Evolutionary conservation across 2,797 vertebrate genomes (phyloP).

Genomic region (Trachurus trachurus): DNA sequence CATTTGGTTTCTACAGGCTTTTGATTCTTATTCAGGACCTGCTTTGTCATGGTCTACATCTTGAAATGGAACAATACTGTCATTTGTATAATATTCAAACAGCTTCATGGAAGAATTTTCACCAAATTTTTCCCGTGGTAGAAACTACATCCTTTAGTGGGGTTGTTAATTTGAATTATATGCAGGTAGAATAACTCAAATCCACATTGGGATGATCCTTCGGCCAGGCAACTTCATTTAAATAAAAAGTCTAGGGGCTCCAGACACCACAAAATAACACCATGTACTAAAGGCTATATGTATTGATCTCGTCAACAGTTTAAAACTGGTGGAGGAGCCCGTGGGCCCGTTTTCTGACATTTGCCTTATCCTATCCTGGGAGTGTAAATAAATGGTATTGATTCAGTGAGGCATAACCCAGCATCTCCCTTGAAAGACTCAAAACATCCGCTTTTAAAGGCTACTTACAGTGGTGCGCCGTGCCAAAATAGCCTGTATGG

Average conservation of each 20-base stretch:
- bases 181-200: neutral
- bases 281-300: conserved; percentile 11
- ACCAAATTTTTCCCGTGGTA: neutral
- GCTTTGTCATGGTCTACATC: neutral
- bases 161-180: conserved; percentile 10
- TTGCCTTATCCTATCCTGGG: conserved; percentile 57
- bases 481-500: conserved; percentile 66
- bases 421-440: conserved; percentile 59
- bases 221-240: conserved; percentile 51
- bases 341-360: conserved; percentile 68
- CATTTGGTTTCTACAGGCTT: conserved; percentile 10
- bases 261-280: conserved; percentile 25
- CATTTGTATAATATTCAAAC: neutral
- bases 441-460: conserved; percentile 59
- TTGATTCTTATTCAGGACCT: conserved; percentile 2
- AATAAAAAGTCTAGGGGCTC: conserved; percentile 48
- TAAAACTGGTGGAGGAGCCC: conserved; percentile 63
- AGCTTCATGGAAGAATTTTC: neutral
- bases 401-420: conserved; percentile 53
- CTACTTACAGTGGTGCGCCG: conserved; percentile 70
- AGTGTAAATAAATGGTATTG: conserved; percentile 73
- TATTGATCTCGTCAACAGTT: conserved; percentile 68
- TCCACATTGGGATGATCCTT: conserved; percentile 12
- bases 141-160: neutral
- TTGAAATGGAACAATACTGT: neutral